These are phyloP conservation scores for Saiga tatarica DNA, from an alignment of 2,113 vertebrate genomes.

Conservation along the genomic window DNA sequence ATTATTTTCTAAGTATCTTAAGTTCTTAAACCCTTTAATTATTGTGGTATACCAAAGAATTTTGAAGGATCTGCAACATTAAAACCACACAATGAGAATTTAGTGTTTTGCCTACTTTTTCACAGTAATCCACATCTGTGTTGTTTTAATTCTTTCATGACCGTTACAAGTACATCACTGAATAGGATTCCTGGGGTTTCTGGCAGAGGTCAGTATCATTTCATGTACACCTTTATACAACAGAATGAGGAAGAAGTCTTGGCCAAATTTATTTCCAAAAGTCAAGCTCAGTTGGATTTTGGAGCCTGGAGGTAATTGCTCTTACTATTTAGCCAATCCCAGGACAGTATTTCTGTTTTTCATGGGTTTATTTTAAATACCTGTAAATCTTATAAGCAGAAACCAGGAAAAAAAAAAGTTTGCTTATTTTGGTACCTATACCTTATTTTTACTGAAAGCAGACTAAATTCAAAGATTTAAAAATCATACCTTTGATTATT, in stretches of 20 bases:
- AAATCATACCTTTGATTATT: slow-evolving; percentile 69
- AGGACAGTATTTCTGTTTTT: slow-evolving; percentile 78
- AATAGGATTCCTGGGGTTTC: slow-evolving; percentile 78
- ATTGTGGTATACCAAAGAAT: slow-evolving; percentile 71
- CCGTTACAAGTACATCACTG: slow-evolving; percentile 70
- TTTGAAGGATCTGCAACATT: slow-evolving; percentile 68
- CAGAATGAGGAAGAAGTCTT: slow-evolving; percentile 72
- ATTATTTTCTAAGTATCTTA: slow-evolving; percentile 74
- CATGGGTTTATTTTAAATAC: slow-evolving; percentile 83
- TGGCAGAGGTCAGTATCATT: slow-evolving; percentile 79
- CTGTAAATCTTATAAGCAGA: slow-evolving; percentile 83
- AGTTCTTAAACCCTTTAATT: slow-evolving; percentile 74
- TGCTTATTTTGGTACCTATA: slow-evolving; percentile 76
- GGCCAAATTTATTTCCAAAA: slow-evolving; percentile 80
- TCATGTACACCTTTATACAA: slow-evolving; percentile 76
- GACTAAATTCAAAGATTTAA: slow-evolving; percentile 69
- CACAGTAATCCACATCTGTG: slow-evolving; percentile 62
- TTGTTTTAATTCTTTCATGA: slow-evolving; percentile 64
- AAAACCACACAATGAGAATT: slow-evolving; percentile 74
- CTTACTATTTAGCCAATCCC: slow-evolving; percentile 80
- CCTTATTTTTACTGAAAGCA: slow-evolving; percentile 77
- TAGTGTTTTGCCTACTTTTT: slow-evolving; percentile 53
- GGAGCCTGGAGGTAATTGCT: slow-evolving; percentile 78
- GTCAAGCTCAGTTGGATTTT: slow-evolving; percentile 74
- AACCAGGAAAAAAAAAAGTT: slow-evolving; percentile 73